phyloP scores from a whole-genome alignment of 2,797 vertebrate genomes.

The Furcifer pardalis region DNA sequence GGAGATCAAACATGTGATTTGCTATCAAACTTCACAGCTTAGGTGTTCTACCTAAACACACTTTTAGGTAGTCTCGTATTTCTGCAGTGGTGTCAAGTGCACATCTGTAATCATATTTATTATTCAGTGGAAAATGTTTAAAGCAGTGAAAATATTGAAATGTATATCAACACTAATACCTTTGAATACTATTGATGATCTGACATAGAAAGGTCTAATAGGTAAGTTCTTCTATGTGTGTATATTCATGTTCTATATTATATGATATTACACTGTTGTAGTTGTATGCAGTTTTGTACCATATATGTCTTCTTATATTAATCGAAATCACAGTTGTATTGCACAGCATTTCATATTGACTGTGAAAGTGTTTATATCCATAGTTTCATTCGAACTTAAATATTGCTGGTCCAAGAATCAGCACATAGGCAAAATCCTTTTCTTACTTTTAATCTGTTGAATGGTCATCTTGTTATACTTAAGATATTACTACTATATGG shows the following conservation, averaged over 20 bases:
- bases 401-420: not conserved
- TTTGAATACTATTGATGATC: not conserved
- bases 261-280: not conserved
- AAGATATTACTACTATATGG: not conserved
- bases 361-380: not conserved
- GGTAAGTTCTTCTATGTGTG: slow-evolving; percentile 2
- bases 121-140: slow-evolving; percentile 8
- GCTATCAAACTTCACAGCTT: not conserved
- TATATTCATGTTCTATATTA: not conserved
- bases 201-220: not conserved
- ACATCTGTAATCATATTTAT: not conserved
- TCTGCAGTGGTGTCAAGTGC: not conserved
- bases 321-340: not conserved
- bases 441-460: not conserved
- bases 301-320: not conserved
- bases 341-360: not conserved
- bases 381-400: not conserved
- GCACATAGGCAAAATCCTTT: not conserved
- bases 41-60: not conserved
- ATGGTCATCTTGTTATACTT: not conserved
- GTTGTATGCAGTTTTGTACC: not conserved
- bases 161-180: not conserved
- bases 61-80: not conserved
- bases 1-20: slow-evolving; percentile 19
- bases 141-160: not conserved